Evolutionary conservation across 2,113 vertebrate species (phyloP).

Genomic region (Melanostigma gelatinosum): DNA sequence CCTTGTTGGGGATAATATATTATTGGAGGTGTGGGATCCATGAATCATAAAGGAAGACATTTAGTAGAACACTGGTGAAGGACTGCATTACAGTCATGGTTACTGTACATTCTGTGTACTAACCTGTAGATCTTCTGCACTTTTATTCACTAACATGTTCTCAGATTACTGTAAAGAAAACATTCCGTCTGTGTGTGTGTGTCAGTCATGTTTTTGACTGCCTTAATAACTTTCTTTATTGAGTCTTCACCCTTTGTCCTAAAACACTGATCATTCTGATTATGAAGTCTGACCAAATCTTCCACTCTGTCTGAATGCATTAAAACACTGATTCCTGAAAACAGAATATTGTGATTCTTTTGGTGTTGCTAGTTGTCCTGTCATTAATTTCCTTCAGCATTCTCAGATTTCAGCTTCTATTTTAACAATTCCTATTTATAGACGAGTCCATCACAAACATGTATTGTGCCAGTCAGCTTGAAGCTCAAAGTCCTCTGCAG

Average conservation of each 20-base stretch:
- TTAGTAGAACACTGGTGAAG: not conserved
- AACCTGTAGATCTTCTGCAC: too few species aligned
- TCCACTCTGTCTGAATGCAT: not conserved
- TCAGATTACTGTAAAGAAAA: not conserved
- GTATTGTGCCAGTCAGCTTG: not conserved
- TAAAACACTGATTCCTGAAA: not conserved
- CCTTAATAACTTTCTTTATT: constrained; percentile 1
- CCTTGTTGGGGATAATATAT: not conserved
- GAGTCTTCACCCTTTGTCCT: not conserved
- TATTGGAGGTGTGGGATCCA: not conserved
- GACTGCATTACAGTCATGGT: not conserved
- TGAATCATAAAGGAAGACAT: not conserved
- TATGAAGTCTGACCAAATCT: not conserved
- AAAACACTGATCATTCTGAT: not conserved
- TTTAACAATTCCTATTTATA: not conserved
- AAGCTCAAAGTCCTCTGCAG: not conserved
- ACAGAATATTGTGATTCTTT: constrained; percentile 12
- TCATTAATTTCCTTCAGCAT: not conserved
- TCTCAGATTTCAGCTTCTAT: not conserved
- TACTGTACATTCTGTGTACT: not conserved
- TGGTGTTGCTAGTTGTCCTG: not conserved
- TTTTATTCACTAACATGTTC: too few species aligned
- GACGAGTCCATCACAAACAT: not conserved
- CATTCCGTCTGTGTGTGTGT: not conserved
- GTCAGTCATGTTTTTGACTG: not conserved